These are phyloP conservation scores for Chloropsis hardwickii DNA, from an alignment of 2,113 vertebrate genomes.

Conservation along the genomic window DNA sequence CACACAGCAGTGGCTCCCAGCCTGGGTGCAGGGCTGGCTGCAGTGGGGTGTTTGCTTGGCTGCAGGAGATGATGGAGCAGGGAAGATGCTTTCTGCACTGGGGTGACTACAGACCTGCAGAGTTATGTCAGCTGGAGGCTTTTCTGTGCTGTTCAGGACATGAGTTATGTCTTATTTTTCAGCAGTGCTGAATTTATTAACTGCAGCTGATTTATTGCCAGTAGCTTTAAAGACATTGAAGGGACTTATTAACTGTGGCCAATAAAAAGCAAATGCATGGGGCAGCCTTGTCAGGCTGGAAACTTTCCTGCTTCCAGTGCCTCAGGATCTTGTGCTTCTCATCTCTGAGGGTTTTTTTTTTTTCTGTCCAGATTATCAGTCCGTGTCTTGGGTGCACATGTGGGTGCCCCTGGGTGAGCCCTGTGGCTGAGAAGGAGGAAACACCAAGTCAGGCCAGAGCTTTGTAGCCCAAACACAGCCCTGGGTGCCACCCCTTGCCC, in stretches of 20 bases:
- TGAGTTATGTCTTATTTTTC: neutral
- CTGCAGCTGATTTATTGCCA: neutral
- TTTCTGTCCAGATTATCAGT: neutral
- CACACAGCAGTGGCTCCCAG: rapidly evolving
- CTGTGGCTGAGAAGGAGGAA: neutral
- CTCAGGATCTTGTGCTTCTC: neutral
- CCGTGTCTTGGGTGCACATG: neutral
- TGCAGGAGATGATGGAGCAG: neutral
- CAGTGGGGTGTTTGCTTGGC: neutral
- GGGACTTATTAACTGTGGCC: neutral
- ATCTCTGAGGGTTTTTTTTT: neutral
- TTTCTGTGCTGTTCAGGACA: neutral
- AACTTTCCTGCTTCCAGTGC: neutral
- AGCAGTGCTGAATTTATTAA: constrained; percentile 27
- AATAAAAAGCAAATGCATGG: neutral
- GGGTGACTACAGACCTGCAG: neutral
- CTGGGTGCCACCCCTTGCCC: neutral
- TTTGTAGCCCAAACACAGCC: neutral
- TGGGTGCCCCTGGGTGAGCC: neutral
- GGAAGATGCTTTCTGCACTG: neutral
- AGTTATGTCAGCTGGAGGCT: neutral
- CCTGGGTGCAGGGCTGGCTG: neutral
- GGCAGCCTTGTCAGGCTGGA: neutral
- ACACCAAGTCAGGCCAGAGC: neutral
- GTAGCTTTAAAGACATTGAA: neutral